Evolutionary conservation across 2,888 invertebrate genomes (phyloP).

Genomic region (Hypercompe scribonia): DNA sequence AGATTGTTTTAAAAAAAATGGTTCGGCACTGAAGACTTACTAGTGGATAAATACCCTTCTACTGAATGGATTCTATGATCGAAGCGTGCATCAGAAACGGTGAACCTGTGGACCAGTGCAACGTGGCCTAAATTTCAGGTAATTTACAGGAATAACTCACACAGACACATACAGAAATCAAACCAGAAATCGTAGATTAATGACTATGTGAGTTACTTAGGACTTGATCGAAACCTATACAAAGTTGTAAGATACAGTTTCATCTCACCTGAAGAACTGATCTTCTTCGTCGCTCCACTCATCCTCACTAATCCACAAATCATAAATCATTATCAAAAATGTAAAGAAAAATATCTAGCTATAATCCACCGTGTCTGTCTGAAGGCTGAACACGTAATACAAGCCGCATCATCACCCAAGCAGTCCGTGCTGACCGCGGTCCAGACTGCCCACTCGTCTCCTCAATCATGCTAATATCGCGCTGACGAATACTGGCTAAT

Average conservation of each 20-base stretch:
- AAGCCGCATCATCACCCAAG: slow-evolving; percentile 56
- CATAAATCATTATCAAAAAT: slow-evolving; percentile 9
- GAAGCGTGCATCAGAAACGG: neutral
- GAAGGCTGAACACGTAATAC: slow-evolving; percentile 59
- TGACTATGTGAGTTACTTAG: neutral
- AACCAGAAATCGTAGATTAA: neutral
- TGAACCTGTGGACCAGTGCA: neutral
- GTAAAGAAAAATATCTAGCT: neutral
- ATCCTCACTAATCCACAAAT: slow-evolving; percentile 17
- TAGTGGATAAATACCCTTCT: too few species aligned
- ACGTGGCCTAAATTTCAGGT: too few species aligned
- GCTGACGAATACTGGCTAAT: slow-evolving; percentile 31
- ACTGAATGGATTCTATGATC: too few species aligned
- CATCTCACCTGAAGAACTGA: slow-evolving; percentile 34
- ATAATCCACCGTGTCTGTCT: slow-evolving; percentile 20
- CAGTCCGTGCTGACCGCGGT: slow-evolving; percentile 30
- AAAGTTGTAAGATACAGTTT: neutral
- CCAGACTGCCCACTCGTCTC: slow-evolving; percentile 25
- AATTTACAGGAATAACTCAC: neutral
- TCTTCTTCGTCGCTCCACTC: slow-evolving; percentile 50
- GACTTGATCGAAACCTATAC: neutral
- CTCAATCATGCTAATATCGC: slow-evolving; percentile 26
- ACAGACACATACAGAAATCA: neutral
- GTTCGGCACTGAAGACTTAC: too few species aligned
- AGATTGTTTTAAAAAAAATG: neutral